Conservation (phyloP, 1,140 invertebrate genomes). For the Armadillidium nasatum region DNA sequence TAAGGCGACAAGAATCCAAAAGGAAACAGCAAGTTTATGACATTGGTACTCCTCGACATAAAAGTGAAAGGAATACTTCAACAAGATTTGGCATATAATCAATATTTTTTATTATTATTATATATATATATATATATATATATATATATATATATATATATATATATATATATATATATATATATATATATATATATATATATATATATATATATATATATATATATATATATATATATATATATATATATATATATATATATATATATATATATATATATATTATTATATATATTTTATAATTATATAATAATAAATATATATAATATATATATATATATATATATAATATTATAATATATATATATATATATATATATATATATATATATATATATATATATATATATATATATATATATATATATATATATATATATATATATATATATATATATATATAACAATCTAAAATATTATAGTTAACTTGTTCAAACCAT, state of each 20-base stretch:
- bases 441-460: no score
- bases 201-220: no score
- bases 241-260: neutral
- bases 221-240: neutral
- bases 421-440: no score
- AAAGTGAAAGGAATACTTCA: slow-evolving; percentile 20
- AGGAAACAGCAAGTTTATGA: slow-evolving; percentile 42
- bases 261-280: neutral
- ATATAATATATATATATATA: no score
- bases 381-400: neutral
- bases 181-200: no score
- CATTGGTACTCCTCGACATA: slow-evolving; percentile 34
- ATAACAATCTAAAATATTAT: no score
- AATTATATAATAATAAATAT: no score
- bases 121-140: neutral
- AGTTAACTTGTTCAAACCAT: no score
- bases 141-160: neutral
- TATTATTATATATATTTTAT: neutral
- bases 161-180: neutral
- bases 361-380: neutral
- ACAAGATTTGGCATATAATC: slow-evolving; percentile 31
- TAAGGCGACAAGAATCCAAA: slow-evolving; percentile 58
- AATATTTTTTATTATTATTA: neutral
- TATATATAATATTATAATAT: neutral
- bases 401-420: neutral